Evolutionary conservation across 2,113 vertebrate species (phyloP).

Genomic region (Anolis sagrei): DNA sequence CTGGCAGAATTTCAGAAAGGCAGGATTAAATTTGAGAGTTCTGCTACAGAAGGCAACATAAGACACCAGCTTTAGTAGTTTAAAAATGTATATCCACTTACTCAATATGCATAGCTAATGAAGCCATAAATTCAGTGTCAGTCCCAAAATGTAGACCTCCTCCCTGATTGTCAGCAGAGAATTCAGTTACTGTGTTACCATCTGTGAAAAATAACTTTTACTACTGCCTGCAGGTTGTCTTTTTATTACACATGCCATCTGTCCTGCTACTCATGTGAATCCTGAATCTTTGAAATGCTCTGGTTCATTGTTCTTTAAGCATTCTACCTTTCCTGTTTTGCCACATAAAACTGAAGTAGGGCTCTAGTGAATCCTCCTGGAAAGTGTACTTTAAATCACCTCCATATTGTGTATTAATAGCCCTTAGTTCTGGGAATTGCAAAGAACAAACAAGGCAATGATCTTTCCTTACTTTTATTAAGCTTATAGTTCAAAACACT

Average conservation of each 20-base stretch:
- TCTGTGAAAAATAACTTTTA: conserved; percentile 58
- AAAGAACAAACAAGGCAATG: not conserved
- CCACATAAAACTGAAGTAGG: conserved; percentile 36
- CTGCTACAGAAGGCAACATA: not conserved
- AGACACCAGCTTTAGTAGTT: not conserved
- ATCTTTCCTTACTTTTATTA: conserved; percentile 23
- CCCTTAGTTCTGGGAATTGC: not conserved
- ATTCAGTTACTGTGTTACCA: conserved; percentile 51
- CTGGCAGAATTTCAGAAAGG: not conserved
- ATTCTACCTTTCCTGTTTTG: conserved; percentile 24
- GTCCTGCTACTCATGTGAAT: conserved; percentile 49
- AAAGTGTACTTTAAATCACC: conserved; percentile 21
- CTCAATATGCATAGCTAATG: conserved; percentile 50
- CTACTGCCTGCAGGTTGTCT: conserved; percentile 40
- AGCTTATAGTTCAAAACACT: not conserved
- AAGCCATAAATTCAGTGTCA: conserved; percentile 48
- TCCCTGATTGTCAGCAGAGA: conserved; percentile 34
- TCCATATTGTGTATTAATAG: conserved; percentile 1
- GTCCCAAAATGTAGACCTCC: conserved; percentile 46
- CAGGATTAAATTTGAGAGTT: not conserved
- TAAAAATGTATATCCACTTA: conserved; percentile 13
- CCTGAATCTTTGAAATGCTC: conserved; percentile 41
- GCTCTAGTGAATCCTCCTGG: not conserved
- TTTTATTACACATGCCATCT: conserved; percentile 64
- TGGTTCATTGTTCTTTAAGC: conserved; percentile 23